Base-by-base conservation (phyloP, 2,888 invertebrate genomes). In the Polia nebulosa region DNA sequence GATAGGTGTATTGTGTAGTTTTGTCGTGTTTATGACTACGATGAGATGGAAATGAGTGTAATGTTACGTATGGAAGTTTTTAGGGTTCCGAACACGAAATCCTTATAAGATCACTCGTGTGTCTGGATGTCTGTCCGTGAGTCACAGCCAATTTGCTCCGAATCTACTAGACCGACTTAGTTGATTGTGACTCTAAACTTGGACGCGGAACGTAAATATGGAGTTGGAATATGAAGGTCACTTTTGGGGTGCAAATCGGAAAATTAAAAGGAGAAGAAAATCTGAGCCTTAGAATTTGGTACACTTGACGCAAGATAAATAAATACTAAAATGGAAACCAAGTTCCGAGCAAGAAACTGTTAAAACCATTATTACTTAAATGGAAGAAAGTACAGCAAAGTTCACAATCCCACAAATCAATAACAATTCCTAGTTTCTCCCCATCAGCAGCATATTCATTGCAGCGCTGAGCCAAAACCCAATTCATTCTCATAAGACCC, bases 401-500 rank as follows among this genome's bases (percentile, higher is more conserved):
- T 58, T 41, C 60, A 22, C 1, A 47, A 27, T 1, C 51, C 3
- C 44, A 61, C 61, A 55, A 61, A 61, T 63, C 59, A 73, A 45
- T 11, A 60, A 27, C 49, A 56, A 45, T 13, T 53, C 44, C 47
- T 44, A 47, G 25, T 53, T 55, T 55, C 56, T 41, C 44, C 25
- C 47, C 17, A 20, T 59, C 32, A 47, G 32, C 32, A 56, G 20
- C 27, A 25, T 5, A 77, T 63, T 67, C 22, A 53, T 27, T 20
- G 34, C 20, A 57, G 41, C 39, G 52, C 27, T 49, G 36, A 78
- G n/a, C 68, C 39, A 55, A 66, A 78, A 59, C 41, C 66, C 58
- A 74, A 74, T 67, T 78, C 68, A 41, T 70, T 76, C 80, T 68
- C 51, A 68, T 77, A 72, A 65, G 61, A 52, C 36, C 68, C 77